A percentile compares a stretch with the other conserved stretches of the same genome.
phyloP scores from a whole-genome alignment of 2,113 vertebrate genomes.

The Alligator sinensis region DNA sequence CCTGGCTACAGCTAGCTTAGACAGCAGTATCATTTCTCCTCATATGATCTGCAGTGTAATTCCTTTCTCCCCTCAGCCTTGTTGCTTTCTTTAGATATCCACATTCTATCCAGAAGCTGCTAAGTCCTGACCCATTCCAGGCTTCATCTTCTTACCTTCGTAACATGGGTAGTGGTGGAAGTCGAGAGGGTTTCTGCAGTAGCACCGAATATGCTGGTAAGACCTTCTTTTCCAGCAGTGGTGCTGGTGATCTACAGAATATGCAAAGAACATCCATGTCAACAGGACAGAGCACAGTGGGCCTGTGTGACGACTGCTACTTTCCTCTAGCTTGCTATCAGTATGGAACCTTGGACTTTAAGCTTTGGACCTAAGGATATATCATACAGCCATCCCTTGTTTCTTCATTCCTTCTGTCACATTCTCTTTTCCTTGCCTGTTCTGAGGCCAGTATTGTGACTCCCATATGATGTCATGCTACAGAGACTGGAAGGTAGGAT shows the following conservation, averaged over 20 bases:
- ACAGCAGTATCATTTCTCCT: neutral
- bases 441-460: neutral
- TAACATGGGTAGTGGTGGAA: conserved; percentile 97
- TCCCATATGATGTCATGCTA: neutral
- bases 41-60: neutral
- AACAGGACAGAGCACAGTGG: neutral
- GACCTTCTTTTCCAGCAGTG: conserved; percentile 77
- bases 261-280: conserved; percentile 7
- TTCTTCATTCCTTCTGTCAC: neutral
- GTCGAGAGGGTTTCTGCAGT: conserved; percentile 94
- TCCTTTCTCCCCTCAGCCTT: neutral
- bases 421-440: neutral
- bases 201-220: conserved; percentile 83
- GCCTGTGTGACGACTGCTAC: neutral
- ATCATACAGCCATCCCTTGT: neutral
- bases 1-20: neutral
- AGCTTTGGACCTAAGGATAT: neutral
- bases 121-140: rapidly evolving
- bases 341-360: neutral
- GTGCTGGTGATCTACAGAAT: conserved; percentile 70
- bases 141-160: conserved; percentile 87
- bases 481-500: neutral
- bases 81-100: neutral
- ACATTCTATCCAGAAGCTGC: neutral
- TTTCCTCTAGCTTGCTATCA: neutral